These are phyloP conservation scores for Rhorus exstirpatorius DNA, from an alignment of 2,888 invertebrate species.

Conservation along the genomic window DNA sequence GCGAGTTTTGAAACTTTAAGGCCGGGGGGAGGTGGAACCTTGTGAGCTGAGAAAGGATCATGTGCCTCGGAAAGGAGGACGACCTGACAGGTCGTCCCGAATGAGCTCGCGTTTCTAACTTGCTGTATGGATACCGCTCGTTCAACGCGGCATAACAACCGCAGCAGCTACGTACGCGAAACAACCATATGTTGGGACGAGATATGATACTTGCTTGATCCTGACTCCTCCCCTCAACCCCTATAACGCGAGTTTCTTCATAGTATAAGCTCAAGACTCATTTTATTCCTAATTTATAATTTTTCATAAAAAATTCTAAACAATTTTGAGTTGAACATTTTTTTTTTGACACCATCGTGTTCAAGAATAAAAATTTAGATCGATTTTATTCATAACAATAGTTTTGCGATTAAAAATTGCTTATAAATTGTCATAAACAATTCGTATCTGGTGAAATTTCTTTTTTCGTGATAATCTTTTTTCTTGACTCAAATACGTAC, in stretches of 20 bases:
- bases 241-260: slow-evolving; percentile 44
- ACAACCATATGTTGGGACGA: slow-evolving; percentile 55
- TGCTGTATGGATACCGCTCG: slow-evolving; percentile 4
- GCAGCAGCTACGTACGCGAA: slow-evolving; percentile 63
- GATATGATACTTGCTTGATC: slow-evolving; percentile 60
- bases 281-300: too few relatives aligned
- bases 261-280: slow-evolving; percentile 28
- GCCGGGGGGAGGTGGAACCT: slow-evolving; percentile 49
- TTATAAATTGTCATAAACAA: too few relatives aligned
- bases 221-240: slow-evolving; percentile 16
- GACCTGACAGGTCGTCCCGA: slow-evolving; percentile 63
- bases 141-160: slow-evolving; percentile 55
- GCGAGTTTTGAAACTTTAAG: slow-evolving; percentile 65
- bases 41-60: slow-evolving; percentile 47
- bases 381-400: too few relatives aligned
- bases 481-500: too few relatives aligned
- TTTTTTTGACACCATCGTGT: too few relatives aligned
- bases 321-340: too few relatives aligned
- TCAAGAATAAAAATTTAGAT: too few relatives aligned
- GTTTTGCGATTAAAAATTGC: too few relatives aligned
- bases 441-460: too few relatives aligned
- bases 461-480: too few relatives aligned
- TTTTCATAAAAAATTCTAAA: too few relatives aligned
- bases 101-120: slow-evolving; percentile 44
- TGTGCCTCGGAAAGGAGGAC: slow-evolving; percentile 55